These are phyloP conservation scores for Leptopilina drosophilae DNA, from an alignment of 2,888 invertebrate genomes.

Conservation along the genomic window DNA sequence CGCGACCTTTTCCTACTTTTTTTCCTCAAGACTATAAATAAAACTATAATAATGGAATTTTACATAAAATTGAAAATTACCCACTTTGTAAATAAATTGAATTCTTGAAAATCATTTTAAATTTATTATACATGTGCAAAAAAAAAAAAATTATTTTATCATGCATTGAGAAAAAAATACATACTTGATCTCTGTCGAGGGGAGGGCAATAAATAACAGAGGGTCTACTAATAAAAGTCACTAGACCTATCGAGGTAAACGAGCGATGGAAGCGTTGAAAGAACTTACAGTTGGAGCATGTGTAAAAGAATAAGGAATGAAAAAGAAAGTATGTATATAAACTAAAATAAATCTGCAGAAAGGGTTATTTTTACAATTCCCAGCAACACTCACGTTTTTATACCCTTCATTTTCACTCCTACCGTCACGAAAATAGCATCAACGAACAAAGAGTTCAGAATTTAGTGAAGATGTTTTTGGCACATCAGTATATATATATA, in stretches of 20 bases:
- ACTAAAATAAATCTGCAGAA: background rate
- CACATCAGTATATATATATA: constrained; percentile 25
- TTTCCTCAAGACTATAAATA: background rate
- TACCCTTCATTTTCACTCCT: constrained; percentile 51
- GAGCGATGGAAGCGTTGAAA: background rate
- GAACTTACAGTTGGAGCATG: background rate
- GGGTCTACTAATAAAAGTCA: background rate
- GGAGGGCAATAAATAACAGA: constrained; percentile 7
- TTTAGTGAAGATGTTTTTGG: constrained; percentile 44
- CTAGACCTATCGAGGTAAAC: constrained; percentile 11
- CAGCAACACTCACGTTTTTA: constrained; percentile 50
- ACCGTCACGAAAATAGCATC: constrained; percentile 60
- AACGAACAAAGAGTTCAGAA: constrained; percentile 52
- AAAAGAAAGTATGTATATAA: background rate
- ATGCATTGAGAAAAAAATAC: too few relatives aligned
- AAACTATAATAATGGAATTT: too few relatives aligned
- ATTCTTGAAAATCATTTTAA: too few relatives aligned
- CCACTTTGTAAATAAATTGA: background rate
- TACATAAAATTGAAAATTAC: too few relatives aligned
- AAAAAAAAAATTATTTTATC: too few relatives aligned
- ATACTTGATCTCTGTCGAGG: background rate
- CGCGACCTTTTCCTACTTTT: constrained; percentile 12
- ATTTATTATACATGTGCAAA: too few relatives aligned
- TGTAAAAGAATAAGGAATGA: constrained; percentile 6
- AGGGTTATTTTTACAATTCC: constrained; percentile 61